Conservation (phyloP, 2,113 vertebrate species). For the Piprites chloris region DNA sequence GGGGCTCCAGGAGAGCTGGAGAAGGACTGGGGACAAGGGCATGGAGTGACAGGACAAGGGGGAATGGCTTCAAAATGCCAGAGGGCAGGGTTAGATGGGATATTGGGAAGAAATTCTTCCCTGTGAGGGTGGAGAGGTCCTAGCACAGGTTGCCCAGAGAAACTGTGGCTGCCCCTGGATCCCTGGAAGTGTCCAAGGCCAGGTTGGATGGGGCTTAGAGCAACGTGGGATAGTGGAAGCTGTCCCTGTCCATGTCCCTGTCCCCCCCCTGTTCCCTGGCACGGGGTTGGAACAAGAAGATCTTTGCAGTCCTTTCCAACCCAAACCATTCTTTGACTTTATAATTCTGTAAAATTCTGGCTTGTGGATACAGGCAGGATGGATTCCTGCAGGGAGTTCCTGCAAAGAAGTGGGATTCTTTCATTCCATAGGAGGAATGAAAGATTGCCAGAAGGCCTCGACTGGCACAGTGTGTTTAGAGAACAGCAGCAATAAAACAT, state of each 20-base stretch:
- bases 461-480: background rate
- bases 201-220: fast-evolving
- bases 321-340: background rate
- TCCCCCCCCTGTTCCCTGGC: too few relatives aligned
- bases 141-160: background rate
- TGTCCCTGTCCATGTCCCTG: background rate
- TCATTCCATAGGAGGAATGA: background rate
- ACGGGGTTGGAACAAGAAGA: fast-evolving
- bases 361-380: background rate
- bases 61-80: background rate
- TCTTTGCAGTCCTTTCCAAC: background rate
- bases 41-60: background rate
- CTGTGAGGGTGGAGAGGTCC: fast-evolving
- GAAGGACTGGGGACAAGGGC: too few relatives aligned
- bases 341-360: background rate
- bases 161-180: background rate
- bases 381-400: background rate
- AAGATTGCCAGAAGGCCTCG: background rate
- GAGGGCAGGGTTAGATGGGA: background rate
- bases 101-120: background rate
- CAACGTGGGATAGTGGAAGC: fast-evolving
- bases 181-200: background rate
- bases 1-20: background rate
- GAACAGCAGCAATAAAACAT: background rate
- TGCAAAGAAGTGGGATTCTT: background rate